Base-by-base conservation (phyloP, 2,797 vertebrate species). In the Falco peregrinus region DNA sequence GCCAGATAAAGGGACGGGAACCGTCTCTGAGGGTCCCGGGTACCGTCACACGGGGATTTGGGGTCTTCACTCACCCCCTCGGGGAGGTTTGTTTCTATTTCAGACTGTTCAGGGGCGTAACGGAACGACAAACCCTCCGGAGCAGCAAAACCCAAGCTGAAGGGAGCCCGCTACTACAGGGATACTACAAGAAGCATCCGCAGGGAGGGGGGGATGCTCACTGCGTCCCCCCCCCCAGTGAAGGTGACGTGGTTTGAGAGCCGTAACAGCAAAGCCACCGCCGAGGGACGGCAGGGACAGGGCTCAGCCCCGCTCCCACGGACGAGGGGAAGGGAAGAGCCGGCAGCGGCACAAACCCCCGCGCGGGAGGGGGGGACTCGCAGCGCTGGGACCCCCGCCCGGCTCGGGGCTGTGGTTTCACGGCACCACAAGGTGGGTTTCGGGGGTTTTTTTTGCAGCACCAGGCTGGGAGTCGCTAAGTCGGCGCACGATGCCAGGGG, bases 21-120 rank as follows among this genome's bases (percentile, higher is more conserved):
- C 50, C 16, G 16, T 16, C 41, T 54, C 29, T 2, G 6, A 11
- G 19, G 29, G 41, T 76, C 63, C 4, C 1, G 6, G 6, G 39
- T n/a, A 39, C 25, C 35, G 16, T 24, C 7, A 0, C 21, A 0
- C 5, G 5, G 20, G 53, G 39, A 33, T 64, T 28, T 15, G 56
- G 50, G 22, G 21, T 13, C 11, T 28, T 16, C 14, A 1, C 53
- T 18, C 16, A 21, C 12, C 1, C 54, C 17, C 28, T 17, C 6
- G 1, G n/a, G n/a, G 48, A 6, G 5, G 4, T 13, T 11, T 5
- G 37, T 57, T 25, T 28, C 2, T 1, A 4, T 24, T 13, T 45
- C 11, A 50, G 67, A 59, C 61, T 11, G 13, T 3, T 39, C 71
- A 19, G 64, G 1, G 33, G 5, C 43, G 25, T 33, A 47, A 56